Base-by-base conservation (phyloP, 30 jellyfish, hydroid and myxozoan species). In the Turritopsis rubra region DNA sequence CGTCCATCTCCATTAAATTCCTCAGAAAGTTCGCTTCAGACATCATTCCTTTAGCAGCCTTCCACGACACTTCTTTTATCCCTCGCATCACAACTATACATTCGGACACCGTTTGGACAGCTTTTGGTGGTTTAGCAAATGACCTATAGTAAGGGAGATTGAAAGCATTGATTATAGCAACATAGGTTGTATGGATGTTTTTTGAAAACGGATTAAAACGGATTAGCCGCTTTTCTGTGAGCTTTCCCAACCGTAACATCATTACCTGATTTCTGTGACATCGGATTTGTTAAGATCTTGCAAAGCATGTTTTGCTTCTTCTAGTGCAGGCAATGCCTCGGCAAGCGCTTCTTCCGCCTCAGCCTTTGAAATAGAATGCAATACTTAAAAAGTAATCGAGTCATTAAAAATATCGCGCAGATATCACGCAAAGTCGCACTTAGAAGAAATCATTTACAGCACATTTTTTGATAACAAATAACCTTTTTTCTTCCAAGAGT, bases 261-360 rank as follows among this genome's bases (percentile, higher is more conserved):
- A 41, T 28, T 41, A 89, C 95, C 98, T 92, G 87, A 92, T 92
- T 72, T 92, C 98, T 0, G 98, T 92, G 85, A 92, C 98, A 83
- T 92, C 98, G 16, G 98, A 92, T 79, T 93, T 70, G 85, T 92
- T 95, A 26, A 92, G 93, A 28, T 92, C 98, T 71, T 88, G 95
- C 85, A 92, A 72, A 66, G 98, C 98, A 24, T 84, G 73, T 31
- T 85, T 86, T 22, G 98, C 98, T 81, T 88, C 98, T 72, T 92
- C 98, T 66, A 92, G 73, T 24, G 98, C 98, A 18, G 98, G 98
- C 65, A 92, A 66, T 4, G 98, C 98, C 54, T 83, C 98, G 26
- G 94, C 96, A 28, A 92, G 79, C 1, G 98, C 98, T 29, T 88
- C 96, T 85, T 92, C 98, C 22, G 98, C 98, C 71, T 88, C 96